These are phyloP conservation scores for Dorcus hopei DNA, from an alignment of 2,888 invertebrate species.

Conservation along the genomic window DNA sequence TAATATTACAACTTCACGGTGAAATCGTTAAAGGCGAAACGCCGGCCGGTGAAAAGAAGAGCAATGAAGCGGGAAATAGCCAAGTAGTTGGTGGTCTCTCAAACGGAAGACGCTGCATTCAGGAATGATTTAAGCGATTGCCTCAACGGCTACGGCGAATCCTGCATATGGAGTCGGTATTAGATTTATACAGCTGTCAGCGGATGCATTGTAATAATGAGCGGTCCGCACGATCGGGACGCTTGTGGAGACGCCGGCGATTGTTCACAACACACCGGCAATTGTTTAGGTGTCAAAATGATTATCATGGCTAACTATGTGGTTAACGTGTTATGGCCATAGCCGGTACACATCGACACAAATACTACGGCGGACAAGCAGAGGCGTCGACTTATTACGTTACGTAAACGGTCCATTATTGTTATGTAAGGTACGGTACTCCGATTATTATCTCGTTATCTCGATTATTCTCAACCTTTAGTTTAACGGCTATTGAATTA, in stretches of 20 bases:
- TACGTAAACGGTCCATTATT: constrained; percentile 13
- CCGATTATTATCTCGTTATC: constrained; percentile 9
- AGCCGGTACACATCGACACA: constrained; percentile 7
- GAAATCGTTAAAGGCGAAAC: constrained; percentile 9
- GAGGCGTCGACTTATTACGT: constrained; percentile 8
- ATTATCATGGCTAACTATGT: constrained; percentile 26
- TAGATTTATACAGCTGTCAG: constrained; percentile 33
- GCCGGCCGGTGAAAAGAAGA: neutral
- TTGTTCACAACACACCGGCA: constrained; percentile 23
- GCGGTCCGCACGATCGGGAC: constrained; percentile 31
- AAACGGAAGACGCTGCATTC: constrained; percentile 18
- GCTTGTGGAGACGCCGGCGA: constrained; percentile 30
- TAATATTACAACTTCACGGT: constrained; percentile 7
- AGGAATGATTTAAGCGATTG: constrained; percentile 26
- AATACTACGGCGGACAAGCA: neutral
- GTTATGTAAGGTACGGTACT: neutral
- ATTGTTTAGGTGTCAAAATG: constrained; percentile 30
- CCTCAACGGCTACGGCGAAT: constrained; percentile 22
- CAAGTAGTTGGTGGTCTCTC: constrained; percentile 15
- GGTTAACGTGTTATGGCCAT: constrained; percentile 15
- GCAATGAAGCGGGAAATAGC: constrained; percentile 14
- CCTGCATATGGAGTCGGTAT: constrained; percentile 25
- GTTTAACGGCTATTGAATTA: neutral
- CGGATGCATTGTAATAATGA: constrained; percentile 34
- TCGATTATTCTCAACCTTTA: neutral